phyloP scores from a whole-genome alignment of 2,797 vertebrate genomes.

The Pipistrellus pipistrellus region DNA sequence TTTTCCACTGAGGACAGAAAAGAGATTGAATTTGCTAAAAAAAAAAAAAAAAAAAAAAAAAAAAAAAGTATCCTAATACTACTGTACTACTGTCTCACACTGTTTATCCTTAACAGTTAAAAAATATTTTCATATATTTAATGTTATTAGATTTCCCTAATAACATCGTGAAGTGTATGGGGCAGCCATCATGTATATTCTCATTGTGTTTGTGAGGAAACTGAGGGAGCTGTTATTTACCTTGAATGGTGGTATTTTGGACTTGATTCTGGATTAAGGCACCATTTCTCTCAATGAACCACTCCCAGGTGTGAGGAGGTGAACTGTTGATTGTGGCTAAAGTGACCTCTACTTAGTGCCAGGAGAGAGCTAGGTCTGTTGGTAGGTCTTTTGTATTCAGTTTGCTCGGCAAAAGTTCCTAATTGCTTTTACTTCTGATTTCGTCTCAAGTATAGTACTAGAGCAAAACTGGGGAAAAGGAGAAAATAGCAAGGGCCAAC shows the following conservation, averaged over 20 bases:
- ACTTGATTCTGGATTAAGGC: background rate
- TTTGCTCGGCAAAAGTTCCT: background rate
- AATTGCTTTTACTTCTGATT: slow-evolving; percentile 31
- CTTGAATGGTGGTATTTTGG: background rate
- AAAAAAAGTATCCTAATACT: background rate
- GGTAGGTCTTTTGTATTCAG: background rate
- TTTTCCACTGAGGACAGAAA: slow-evolving; percentile 56
- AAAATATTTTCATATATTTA: background rate
- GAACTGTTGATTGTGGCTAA: background rate
- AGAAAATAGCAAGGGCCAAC: background rate
- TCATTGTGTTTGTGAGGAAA: slow-evolving; percentile 10
- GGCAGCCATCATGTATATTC: background rate
- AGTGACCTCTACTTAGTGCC: background rate
- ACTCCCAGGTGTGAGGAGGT: background rate
- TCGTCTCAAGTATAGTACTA: background rate
- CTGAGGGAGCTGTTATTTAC: background rate
- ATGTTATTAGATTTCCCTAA: background rate
- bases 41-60: background rate
- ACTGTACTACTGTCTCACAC: background rate
- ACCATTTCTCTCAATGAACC: background rate
- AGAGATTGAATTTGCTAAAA: slow-evolving; percentile 38
- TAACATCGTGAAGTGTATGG: background rate
- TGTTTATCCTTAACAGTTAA: background rate
- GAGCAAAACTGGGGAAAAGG: background rate
- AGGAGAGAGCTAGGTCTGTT: background rate